Percentiles rank a stretch among this genome's conserved stretches.
Conservation (phyloP, 2,797 vertebrate genomes). For the Mionectes olivaceus region DNA sequence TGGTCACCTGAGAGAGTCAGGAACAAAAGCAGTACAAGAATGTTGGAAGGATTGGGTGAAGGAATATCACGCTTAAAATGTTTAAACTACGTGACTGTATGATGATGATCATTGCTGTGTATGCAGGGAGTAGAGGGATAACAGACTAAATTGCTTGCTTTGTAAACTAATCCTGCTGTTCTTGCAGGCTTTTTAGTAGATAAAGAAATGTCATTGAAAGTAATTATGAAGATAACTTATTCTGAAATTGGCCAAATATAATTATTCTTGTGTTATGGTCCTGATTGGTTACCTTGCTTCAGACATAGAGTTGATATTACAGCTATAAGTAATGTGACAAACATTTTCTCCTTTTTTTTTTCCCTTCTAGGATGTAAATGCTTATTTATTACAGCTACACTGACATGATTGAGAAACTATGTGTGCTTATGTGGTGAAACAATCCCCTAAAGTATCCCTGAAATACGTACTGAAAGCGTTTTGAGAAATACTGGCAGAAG, state of each 20-base stretch:
- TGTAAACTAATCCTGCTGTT: neutral
- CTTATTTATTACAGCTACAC: slow-evolving; percentile 88
- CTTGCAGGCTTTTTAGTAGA: neutral
- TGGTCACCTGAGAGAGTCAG: neutral
- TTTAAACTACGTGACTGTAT: neutral
- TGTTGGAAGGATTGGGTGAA: neutral
- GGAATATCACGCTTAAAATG: neutral
- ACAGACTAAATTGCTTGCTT: neutral
- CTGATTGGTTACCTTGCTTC: neutral
- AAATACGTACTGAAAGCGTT: slow-evolving; percentile 57
- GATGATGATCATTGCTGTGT: neutral
- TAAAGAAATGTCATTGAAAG: neutral
- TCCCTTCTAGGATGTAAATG: slow-evolving; percentile 84
- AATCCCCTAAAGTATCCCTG: slow-evolving; percentile 46
- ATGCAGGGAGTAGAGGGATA: neutral
- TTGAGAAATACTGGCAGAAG: slow-evolving; percentile 73
- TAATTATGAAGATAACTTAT: neutral
- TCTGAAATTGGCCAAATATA: neutral
- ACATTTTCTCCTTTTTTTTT: neutral
- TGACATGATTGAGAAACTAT: slow-evolving; percentile 74
- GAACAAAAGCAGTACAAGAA: neutral
- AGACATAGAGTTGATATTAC: neutral
- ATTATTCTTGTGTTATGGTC: neutral
- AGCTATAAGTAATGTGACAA: neutral
- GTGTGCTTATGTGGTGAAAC: slow-evolving; percentile 55